A percentile compares a stretch with the other conserved stretches of the same genome.
Evolutionary conservation across 2,797 vertebrate species (phyloP).

Genomic region (Glossophaga mutica): DNA sequence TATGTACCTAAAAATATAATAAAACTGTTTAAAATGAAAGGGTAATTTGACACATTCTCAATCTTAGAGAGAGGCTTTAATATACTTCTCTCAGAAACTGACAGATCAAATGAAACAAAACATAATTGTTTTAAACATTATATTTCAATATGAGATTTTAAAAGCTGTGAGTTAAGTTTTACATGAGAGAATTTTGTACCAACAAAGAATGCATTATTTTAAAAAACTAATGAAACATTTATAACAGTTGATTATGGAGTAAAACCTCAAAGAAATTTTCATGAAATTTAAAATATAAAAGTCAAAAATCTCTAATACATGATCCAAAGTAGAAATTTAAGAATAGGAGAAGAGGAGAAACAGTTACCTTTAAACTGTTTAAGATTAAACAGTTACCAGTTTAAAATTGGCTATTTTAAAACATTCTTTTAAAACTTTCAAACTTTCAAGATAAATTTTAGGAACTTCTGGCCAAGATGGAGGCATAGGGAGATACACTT

Average conservation of each 20-base stretch:
- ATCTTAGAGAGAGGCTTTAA: neutral
- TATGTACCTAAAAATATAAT: neutral
- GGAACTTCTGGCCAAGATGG: too few species aligned
- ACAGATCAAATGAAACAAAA: neutral
- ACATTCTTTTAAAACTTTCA: neutral
- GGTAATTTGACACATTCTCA: neutral
- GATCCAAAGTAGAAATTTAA: neutral
- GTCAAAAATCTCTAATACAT: neutral
- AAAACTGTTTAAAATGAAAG: neutral
- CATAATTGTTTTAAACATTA: neutral
- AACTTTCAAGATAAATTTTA: neutral
- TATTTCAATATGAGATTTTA: neutral
- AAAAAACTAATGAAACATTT: conserved; percentile 10
- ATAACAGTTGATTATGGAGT: neutral
- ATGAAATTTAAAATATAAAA: neutral
- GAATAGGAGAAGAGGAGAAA: neutral
- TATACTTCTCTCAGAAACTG: neutral
- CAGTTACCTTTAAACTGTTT: too few species aligned
- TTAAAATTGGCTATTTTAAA: neutral
- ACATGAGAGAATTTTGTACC: neutral
- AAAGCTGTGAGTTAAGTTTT: neutral
- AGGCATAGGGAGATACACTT: too few species aligned
- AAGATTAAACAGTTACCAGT: too few species aligned
- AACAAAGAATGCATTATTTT: neutral
- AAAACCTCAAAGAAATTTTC: neutral